These are phyloP conservation scores for Phylloscopus whistleri DNA, from an alignment of 2,113 vertebrate species.

Conservation along the genomic window DNA sequence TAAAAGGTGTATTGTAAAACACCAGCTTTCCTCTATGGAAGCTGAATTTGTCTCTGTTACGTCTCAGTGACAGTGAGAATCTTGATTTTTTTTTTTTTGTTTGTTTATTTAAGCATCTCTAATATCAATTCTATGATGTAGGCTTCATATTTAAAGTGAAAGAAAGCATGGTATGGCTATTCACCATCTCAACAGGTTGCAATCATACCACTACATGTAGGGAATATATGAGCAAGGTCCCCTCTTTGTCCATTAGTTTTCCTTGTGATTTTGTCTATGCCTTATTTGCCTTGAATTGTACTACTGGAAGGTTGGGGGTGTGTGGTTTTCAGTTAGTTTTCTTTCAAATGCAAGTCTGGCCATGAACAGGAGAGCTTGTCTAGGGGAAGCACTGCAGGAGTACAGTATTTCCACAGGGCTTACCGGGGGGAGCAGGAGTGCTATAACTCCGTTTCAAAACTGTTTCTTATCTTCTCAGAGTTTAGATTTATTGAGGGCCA, in stretches of 20 bases:
- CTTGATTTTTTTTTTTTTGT: background rate
- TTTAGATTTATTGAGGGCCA: background rate
- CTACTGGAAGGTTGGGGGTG: fast-evolving
- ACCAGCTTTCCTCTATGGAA: background rate
- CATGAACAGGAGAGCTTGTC: background rate
- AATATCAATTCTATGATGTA: background rate
- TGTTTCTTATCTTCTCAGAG: background rate
- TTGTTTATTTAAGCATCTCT: background rate
- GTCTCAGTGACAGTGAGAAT: background rate
- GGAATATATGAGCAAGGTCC: background rate
- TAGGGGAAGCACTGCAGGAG: background rate
- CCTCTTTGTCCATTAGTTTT: background rate
- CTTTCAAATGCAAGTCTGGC: background rate
- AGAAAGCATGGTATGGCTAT: background rate
- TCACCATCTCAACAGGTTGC: background rate
- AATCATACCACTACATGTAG: fast-evolving
- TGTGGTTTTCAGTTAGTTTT: background rate
- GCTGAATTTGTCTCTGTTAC: background rate
- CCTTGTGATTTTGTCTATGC: background rate
- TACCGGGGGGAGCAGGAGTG: background rate
- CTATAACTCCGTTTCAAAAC: background rate
- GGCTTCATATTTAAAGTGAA: background rate
- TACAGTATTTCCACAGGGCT: background rate
- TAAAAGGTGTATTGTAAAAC: background rate
- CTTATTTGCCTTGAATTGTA: background rate